A percentile compares a stretch with the other conserved stretches of the same genome.
Evolutionary conservation across 1,140 invertebrate species (phyloP).

Genomic region (Drosophila mayri): DNA sequence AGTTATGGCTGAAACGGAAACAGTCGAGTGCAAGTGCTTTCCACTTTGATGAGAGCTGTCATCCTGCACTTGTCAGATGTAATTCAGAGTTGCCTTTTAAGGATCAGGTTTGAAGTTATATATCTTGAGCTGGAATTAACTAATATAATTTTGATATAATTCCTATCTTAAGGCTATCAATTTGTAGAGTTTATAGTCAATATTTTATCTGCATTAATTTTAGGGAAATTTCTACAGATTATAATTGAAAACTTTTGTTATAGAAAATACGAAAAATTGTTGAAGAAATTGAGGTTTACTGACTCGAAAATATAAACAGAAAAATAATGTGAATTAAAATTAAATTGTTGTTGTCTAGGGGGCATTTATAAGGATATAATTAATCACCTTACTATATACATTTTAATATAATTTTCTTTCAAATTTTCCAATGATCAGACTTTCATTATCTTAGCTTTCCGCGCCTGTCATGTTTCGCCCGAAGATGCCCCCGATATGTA

Average conservation of each 20-base stretch:
- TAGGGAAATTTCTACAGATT: no score
- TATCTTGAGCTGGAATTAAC: background rate
- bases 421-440: background rate
- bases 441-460: constrained; percentile 11
- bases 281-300: background rate
- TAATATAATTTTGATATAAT: background rate
- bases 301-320: background rate
- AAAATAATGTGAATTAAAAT: background rate
- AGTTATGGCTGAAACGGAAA: constrained; percentile 43
- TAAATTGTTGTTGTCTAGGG: background rate
- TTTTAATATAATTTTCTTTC: background rate
- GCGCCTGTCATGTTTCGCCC: constrained; percentile 15
- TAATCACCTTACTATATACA: background rate
- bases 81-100: background rate
- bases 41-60: constrained; percentile 16
- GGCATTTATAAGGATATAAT: no score
- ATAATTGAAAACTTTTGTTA: no score
- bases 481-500: constrained; percentile 51
- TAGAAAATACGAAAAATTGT: no score
- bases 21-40: constrained; percentile 15
- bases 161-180: background rate
- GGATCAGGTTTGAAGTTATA: no score
- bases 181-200: background rate
- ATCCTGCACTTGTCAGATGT: constrained; percentile 15
- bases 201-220: background rate